These are phyloP conservation scores for Ovis canadensis DNA, from an alignment of 2,113 vertebrate genomes.

Conservation along the genomic window DNA sequence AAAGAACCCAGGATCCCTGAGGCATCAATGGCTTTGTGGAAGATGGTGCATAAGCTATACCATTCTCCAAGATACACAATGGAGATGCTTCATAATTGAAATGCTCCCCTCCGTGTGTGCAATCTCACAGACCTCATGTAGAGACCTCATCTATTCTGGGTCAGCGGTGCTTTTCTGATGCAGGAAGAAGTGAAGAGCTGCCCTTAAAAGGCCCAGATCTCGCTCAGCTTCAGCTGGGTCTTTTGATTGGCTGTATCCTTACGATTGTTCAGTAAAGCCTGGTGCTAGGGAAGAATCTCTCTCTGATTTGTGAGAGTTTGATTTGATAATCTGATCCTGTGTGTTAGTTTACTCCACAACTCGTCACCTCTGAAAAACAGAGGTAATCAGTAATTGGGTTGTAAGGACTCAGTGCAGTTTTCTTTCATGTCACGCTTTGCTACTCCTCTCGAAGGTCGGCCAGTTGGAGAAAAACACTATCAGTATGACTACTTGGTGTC, in stretches of 20 bases:
- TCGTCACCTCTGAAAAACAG: neutral
- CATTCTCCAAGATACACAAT: neutral
- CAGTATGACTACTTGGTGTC: slow-evolving; percentile 29
- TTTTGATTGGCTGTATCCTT: slow-evolving; percentile 21
- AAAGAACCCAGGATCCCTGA: neutral
- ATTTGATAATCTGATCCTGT: neutral
- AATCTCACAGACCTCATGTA: neutral
- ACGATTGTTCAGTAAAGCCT: slow-evolving; percentile 36
- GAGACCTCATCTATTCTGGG: slow-evolving; percentile 20
- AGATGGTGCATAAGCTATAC: neutral
- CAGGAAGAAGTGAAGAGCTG: neutral
- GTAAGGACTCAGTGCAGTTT: neutral
- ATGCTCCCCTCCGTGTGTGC: neutral
- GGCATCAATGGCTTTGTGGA: neutral
- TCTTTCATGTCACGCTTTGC: slow-evolving; percentile 25
- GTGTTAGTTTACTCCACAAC: neutral
- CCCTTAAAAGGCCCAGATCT: neutral
- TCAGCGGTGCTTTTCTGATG: neutral
- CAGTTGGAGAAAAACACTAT: slow-evolving; percentile 47
- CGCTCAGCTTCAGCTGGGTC: neutral
- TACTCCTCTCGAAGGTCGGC: slow-evolving; percentile 43
- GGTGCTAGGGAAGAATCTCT: neutral
- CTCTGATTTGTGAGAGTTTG: slow-evolving; percentile 8
- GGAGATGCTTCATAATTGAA: neutral
- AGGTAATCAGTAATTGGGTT: slow-evolving; percentile 3